Evolutionary conservation across 2,888 invertebrate genomes (phyloP).

Genomic region (Amphimallon solstitiale): DNA sequence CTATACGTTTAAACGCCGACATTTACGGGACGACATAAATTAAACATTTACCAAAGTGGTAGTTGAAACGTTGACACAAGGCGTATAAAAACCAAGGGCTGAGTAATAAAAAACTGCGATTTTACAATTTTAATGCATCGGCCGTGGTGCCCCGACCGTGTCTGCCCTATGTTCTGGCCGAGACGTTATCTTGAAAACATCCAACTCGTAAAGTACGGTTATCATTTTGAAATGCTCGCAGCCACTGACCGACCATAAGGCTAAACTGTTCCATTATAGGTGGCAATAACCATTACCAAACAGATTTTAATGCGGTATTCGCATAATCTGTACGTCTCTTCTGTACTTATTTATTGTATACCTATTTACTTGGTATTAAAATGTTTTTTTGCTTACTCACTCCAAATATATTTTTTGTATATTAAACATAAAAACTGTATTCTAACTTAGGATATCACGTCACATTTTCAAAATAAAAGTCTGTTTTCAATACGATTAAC

Average conservation of each 20-base stretch:
- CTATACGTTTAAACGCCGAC: background rate
- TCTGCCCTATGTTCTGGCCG: background rate
- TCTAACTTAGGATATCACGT: too few relatives aligned
- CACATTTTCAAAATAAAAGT: too few relatives aligned
- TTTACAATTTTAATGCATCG: background rate
- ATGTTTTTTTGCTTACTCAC: too few relatives aligned
- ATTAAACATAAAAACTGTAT: too few relatives aligned
- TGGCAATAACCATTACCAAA: background rate
- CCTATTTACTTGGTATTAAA: too few relatives aligned
- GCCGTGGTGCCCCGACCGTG: too few relatives aligned
- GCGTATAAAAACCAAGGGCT: background rate
- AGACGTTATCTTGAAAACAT: background rate
- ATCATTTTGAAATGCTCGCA: conserved; percentile 3
- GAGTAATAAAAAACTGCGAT: background rate
- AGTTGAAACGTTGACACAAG: background rate
- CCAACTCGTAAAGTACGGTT: conserved; percentile 4
- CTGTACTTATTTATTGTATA: background rate
- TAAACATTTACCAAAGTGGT: conserved; percentile 11
- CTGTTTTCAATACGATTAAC: too few relatives aligned
- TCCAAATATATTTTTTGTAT: too few relatives aligned
- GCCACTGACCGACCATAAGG: background rate
- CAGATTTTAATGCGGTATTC: background rate
- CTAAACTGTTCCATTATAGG: conserved; percentile 2
- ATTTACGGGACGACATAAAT: background rate
- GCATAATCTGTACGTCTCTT: background rate